Evolutionary conservation across 2,113 vertebrate genomes (phyloP).

Genomic region (Ameiurus melas): DNA sequence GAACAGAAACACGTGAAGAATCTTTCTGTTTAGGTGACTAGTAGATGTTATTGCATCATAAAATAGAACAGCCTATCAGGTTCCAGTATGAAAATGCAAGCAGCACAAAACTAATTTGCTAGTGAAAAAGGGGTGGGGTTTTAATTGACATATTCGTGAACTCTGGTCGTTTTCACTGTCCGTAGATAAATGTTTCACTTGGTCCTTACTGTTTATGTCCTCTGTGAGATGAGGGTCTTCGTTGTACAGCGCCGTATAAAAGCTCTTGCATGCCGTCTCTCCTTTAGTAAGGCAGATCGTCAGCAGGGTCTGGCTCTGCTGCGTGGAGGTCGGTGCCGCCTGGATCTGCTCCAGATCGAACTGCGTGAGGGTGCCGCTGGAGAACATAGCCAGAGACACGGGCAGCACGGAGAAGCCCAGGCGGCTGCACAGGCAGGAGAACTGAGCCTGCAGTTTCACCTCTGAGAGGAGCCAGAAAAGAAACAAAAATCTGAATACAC

Average conservation of each 20-base stretch:
- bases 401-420: constrained; percentile 56
- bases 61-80: neutral
- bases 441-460: constrained; percentile 47
- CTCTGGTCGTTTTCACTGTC: too few species aligned
- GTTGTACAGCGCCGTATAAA: constrained; percentile 55
- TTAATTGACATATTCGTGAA: neutral
- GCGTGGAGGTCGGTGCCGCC: constrained; percentile 46
- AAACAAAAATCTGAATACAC: neutral
- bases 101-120: neutral
- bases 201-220: constrained; percentile 50
- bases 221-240: constrained; percentile 57
- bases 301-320: constrained; percentile 57
- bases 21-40: neutral
- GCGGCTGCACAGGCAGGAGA: constrained; percentile 55
- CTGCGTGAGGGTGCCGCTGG: constrained; percentile 56
- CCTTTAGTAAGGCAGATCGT: constrained; percentile 60
- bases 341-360: constrained; percentile 61
- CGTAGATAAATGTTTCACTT: neutral
- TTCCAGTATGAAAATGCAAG: neutral
- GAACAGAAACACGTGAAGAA: neutral
- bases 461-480: constrained; percentile 37
- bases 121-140: neutral
- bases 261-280: constrained; percentile 56
- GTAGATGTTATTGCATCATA: neutral
- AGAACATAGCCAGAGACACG: constrained; percentile 58